Evolutionary conservation across 2,113 vertebrate genomes (phyloP), one percentile per base, ranked within the genome.

Genomic region (Sisor rabdophorus): DNA sequence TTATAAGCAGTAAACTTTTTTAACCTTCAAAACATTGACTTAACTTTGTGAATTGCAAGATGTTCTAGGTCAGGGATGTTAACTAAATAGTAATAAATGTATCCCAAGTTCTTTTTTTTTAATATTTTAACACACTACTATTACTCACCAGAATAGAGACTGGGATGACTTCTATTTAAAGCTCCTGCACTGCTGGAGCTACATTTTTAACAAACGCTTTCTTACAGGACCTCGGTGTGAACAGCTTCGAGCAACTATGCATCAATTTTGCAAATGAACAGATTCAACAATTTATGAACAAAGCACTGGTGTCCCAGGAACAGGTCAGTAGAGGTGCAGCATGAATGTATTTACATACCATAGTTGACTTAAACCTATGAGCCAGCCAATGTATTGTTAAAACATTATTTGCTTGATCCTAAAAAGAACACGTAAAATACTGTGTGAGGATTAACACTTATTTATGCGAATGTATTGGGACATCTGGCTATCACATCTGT

Each of bases 181-280:
- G 32, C 58, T 22, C n/a, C 11, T 22, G 28, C 26, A 8, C 24
- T 28, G 24, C 52, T 28, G 8, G 22, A 67, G 52, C 8, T 16
- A 47, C 56, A 32, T 60, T 10, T 69, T 71, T 26, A 77, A 28
- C 55, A 32, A 2, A 59, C 52, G 0, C 0, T 68, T 56, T 53
- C 36, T 79, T 83, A 30, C 84, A 99, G 96, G 94, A 94, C 16
- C 89, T 98, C 28, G 88, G 75, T 6, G 90, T 95, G 77, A 98
- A 99, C 80, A 93, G 95, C 84, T 92, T 97, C 77, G 95, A 98
- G 82, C 96, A 99, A 67, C 90, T 98, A 60, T 98, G 95, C 84
- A 95, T 93, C 83, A 98, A 97, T 86, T 95, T 94, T 76, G 94
- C 95, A 81, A 97, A 93, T 0, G 96, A 98, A 84, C 91, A 91